Evolutionary conservation across 2,797 vertebrate species (phyloP).

Genomic region (Schizothorax lantsangensis): DNA sequence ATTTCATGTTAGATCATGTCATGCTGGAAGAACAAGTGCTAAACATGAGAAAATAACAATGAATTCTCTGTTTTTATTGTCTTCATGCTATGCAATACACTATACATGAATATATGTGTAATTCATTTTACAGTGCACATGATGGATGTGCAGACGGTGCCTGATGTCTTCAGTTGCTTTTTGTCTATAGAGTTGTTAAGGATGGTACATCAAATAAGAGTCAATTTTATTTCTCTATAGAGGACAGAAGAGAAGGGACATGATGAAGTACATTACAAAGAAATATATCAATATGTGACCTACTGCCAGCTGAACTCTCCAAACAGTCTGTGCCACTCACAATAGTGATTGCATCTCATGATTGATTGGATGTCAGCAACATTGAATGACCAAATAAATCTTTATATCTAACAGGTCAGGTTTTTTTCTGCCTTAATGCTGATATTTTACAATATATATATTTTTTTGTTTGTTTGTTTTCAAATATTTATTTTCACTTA

Average conservation of each 20-base stretch:
- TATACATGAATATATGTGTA: neutral
- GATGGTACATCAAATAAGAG: neutral
- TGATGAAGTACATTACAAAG: constrained; percentile 20
- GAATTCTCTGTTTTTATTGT: neutral
- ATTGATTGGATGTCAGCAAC: neutral
- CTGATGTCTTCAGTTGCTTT: neutral
- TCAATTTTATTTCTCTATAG: neutral
- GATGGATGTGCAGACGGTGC: neutral
- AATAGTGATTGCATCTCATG: neutral
- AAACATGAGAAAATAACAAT: neutral
- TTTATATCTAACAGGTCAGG: neutral
- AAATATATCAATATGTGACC: constrained; percentile 2
- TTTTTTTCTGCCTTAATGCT: neutral
- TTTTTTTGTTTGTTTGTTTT: neutral
- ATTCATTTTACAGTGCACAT: neutral
- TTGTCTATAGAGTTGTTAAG: neutral
- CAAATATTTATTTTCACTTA: neutral
- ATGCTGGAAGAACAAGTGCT: neutral
- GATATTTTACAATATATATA: neutral
- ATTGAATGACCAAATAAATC: neutral
- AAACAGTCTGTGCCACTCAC: neutral
- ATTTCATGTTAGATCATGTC: neutral
- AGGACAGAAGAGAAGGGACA: neutral
- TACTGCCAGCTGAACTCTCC: neutral
- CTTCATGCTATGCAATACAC: neutral